phyloP scores from a whole-genome alignment of 2,888 invertebrate genomes.

The Cylindroiulus punctatus region DNA sequence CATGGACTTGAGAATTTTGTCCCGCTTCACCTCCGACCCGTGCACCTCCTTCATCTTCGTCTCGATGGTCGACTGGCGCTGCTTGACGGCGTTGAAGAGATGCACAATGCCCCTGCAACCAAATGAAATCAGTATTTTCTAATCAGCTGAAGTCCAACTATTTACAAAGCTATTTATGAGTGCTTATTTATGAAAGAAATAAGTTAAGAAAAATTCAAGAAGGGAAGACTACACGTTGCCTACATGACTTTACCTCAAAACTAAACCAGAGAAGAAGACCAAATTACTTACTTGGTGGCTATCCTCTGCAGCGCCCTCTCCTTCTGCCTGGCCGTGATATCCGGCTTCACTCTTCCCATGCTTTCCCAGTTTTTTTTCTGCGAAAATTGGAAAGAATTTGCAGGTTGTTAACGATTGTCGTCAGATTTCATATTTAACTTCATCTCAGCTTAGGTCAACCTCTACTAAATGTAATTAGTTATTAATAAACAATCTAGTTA shows the following conservation, averaged over 20 bases:
- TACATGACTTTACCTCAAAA: no score
- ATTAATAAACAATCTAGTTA: no score
- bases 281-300: constrained; percentile 74
- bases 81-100: constrained; percentile 87
- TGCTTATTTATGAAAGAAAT: no score
- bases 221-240: no score
- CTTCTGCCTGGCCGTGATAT: constrained; percentile 76
- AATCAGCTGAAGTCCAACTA: background rate
- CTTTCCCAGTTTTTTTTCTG: constrained; percentile 74
- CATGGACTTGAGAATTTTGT: constrained; percentile 75
- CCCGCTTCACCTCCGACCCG: constrained; percentile 79
- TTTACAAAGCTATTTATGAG: no score
- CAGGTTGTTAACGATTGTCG: background rate
- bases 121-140: background rate
- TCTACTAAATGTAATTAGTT: no score
- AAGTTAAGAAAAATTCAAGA: no score
- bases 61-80: constrained; percentile 82
- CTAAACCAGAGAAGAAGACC: background rate
- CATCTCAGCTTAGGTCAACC: no score
- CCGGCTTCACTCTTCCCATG: constrained; percentile 78
- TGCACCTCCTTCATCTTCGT: constrained; percentile 73
- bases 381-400: constrained; percentile 62
- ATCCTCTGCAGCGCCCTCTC: constrained; percentile 82
- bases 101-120: constrained; percentile 84
- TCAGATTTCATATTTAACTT: no score